Evolutionary conservation across 2,797 vertebrate genomes (phyloP).

Genomic region (Protonibea diacanthus): DNA sequence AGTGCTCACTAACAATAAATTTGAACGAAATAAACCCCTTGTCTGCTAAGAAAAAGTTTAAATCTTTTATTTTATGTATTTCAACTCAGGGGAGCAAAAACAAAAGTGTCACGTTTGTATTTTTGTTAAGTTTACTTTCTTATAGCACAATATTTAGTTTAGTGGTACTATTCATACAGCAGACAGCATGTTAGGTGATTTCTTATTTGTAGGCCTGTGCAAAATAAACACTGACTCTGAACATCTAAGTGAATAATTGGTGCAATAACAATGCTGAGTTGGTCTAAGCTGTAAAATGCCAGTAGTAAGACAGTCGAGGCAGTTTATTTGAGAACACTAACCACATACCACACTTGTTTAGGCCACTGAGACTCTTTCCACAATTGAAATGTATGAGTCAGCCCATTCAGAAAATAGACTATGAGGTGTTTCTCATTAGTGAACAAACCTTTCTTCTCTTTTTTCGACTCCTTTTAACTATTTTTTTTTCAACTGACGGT

Average conservation of each 20-base stretch:
- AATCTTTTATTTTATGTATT: too few species aligned
- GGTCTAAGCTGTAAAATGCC: constrained; percentile 29
- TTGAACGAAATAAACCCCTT: too few species aligned
- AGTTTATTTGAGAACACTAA: constrained; percentile 25
- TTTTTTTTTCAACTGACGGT: constrained; percentile 2
- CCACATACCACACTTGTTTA: constrained; percentile 12
- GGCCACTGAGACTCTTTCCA: constrained; percentile 15
- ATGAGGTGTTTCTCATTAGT: constrained; percentile 26
- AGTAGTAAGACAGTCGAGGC: constrained; percentile 22
- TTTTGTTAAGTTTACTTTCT: not conserved
- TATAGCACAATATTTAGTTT: not conserved
- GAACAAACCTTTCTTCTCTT: constrained; percentile 14
- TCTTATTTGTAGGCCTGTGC: constrained; percentile 6
- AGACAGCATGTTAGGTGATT: not conserved
- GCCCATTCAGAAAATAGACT: constrained; percentile 27
- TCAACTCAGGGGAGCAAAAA: too few species aligned
- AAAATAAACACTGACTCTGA: constrained; percentile 27
- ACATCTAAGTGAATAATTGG: constrained; percentile 33
- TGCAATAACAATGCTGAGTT: constrained; percentile 32
- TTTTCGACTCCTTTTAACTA: not conserved
- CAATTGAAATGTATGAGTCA: constrained; percentile 41
- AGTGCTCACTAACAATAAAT: too few species aligned
- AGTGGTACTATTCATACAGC: not conserved
- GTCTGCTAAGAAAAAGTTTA: too few species aligned
- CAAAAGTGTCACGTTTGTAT: too few species aligned